Conservation (phyloP, 2,113 vertebrate genomes). For the Rhizomys pruinosus region DNA sequence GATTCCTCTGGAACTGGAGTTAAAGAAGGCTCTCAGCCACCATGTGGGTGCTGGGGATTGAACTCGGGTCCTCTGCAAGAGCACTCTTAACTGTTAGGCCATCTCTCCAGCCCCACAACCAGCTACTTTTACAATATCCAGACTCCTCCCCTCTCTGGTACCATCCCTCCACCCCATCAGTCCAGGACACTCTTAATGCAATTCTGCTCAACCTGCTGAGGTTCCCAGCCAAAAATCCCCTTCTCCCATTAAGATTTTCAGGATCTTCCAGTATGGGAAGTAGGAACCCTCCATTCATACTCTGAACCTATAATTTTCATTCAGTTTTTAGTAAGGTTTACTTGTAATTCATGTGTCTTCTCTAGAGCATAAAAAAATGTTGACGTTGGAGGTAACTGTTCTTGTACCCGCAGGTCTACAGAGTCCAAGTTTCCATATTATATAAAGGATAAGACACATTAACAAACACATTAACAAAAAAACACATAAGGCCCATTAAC, state of each 20-base stretch:
- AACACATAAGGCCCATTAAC: too few relatives aligned
- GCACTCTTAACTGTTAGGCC: too few relatives aligned
- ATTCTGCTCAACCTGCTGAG: not conserved
- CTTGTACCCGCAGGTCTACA: not conserved
- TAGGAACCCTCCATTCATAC: not conserved
- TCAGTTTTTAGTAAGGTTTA: too few relatives aligned
- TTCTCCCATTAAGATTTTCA: not conserved
- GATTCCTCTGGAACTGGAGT: too few relatives aligned
- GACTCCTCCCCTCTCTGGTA: too few relatives aligned
- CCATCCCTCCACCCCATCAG: fast-evolving
- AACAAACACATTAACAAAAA: too few relatives aligned
- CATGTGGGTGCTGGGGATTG: too few relatives aligned
- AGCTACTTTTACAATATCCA: not conserved
- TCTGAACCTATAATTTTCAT: too few relatives aligned
- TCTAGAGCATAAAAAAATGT: not conserved
- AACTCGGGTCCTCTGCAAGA: too few relatives aligned
- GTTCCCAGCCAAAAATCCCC: not conserved
- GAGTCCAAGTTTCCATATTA: not conserved
- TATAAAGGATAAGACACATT: too few relatives aligned
- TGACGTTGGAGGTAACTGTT: not conserved
- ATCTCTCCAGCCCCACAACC: too few relatives aligned
- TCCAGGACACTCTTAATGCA: not conserved
- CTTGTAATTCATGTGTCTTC: not conserved
- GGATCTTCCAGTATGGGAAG: not conserved
- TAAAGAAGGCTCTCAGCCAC: too few relatives aligned